phyloP scores from a whole-genome alignment of 2,797 vertebrate species.

The Chelon auratus region DNA sequence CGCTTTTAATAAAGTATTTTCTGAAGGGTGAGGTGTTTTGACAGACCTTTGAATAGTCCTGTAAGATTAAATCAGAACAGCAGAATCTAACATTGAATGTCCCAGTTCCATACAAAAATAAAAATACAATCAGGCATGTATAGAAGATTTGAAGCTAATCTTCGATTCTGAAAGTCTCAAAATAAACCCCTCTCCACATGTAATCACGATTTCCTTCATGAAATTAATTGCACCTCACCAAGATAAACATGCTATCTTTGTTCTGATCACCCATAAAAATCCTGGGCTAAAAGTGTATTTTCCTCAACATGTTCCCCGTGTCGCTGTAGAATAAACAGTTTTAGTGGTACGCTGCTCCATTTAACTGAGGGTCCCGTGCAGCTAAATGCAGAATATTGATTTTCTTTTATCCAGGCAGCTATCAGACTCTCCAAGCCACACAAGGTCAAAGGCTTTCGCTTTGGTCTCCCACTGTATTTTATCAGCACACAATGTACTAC shows the following conservation, averaged over 20 bases:
- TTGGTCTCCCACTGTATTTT: constrained; percentile 52
- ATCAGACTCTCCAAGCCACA: constrained; percentile 62
- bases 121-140: neutral
- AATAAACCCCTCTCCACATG: constrained; percentile 5
- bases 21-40: constrained; percentile 50
- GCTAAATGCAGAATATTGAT: constrained; percentile 81
- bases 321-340: constrained; percentile 37
- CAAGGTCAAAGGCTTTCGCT: constrained; percentile 76
- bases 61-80: constrained; percentile 13
- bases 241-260: constrained; percentile 22
- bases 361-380: constrained; percentile 60
- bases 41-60: constrained; percentile 53
- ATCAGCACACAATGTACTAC: constrained; percentile 52
- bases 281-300: constrained; percentile 20
- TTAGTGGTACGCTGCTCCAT: constrained; percentile 38
- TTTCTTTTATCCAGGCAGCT: constrained; percentile 66
- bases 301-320: constrained; percentile 20
- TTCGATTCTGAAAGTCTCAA: constrained; percentile 5
- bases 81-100: neutral
- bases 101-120: neutral
- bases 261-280: constrained; percentile 36
- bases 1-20: constrained; percentile 46
- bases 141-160: constrained; percentile 10
- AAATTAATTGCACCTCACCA: constrained; percentile 12
- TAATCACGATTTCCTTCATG: neutral